Conservation (phyloP, 1,140 invertebrate species). For the Diorhabda elongata region DNA sequence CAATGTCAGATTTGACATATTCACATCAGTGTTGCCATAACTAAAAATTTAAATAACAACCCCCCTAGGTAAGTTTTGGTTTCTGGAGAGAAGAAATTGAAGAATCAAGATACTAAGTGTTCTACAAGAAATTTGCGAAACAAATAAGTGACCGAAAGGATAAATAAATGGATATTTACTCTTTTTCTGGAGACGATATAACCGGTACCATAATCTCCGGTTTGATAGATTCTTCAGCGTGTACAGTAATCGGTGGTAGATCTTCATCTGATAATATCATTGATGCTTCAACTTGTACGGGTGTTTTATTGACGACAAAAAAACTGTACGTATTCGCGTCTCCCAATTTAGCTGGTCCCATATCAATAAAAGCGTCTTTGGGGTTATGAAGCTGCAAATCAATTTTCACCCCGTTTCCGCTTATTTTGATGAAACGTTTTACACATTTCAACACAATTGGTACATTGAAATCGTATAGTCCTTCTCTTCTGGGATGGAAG, state of each 20-base stretch:
- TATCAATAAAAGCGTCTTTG: constrained; percentile 45
- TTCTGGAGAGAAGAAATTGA: too few relatives aligned
- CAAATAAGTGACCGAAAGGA: too few relatives aligned
- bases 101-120: too few relatives aligned
- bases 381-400: constrained; percentile 44
- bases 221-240: constrained; percentile 18
- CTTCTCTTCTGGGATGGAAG: constrained; percentile 44
- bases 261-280: constrained; percentile 26
- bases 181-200: constrained; percentile 11
- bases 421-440: constrained; percentile 39
- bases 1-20: too few relatives aligned
- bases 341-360: constrained; percentile 41
- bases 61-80: too few relatives aligned
- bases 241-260: constrained; percentile 17
- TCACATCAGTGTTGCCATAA: too few relatives aligned
- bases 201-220: constrained; percentile 21
- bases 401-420: constrained; percentile 45
- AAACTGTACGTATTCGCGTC: constrained; percentile 37
- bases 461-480: constrained; percentile 39
- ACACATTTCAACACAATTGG: constrained; percentile 42
- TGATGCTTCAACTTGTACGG: constrained; percentile 22
- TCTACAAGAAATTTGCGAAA: too few relatives aligned
- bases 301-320: constrained; percentile 44
- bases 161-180: constrained; percentile 4
- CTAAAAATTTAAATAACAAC: too few relatives aligned